Evolutionary conservation across 2,888 invertebrate genomes (phyloP).

Genomic region (Athalia cordata): DNA sequence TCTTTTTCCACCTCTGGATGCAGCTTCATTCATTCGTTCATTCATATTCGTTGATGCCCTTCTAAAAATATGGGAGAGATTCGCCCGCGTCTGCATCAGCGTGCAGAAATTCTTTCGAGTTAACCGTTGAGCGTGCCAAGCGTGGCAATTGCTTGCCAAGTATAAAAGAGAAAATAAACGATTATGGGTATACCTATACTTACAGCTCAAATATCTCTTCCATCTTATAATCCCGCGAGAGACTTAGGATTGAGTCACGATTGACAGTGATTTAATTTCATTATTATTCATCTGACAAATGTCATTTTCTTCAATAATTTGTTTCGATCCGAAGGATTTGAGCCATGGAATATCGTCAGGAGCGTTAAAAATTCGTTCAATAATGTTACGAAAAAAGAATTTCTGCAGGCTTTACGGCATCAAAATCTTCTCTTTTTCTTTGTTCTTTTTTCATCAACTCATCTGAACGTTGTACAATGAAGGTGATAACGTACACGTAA

Average conservation of each 20-base stretch:
- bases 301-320: too few species aligned
- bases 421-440: too few species aligned
- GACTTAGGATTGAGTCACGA: not conserved
- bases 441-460: too few species aligned
- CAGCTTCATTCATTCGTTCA: conserved; percentile 40
- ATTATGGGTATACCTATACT: not conserved
- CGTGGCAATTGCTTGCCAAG: conserved; percentile 40
- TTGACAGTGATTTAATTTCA: too few species aligned
- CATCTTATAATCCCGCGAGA: conserved; percentile 2
- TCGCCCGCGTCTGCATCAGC: not conserved
- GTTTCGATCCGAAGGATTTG: too few species aligned
- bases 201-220: conserved; percentile 1
- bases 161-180: conserved; percentile 29
- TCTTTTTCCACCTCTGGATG: conserved; percentile 21
- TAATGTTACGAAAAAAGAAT: too few species aligned
- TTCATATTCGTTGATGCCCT: conserved; percentile 21
- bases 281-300: too few species aligned
- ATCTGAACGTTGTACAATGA: too few species aligned
- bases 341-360: too few species aligned
- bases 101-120: conserved; percentile 38
- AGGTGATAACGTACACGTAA: too few species aligned
- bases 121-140: conserved; percentile 31
- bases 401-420: too few species aligned
- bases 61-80: conserved; percentile 35
- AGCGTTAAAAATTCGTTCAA: too few species aligned